Evolutionary conservation across 2,797 vertebrate genomes (phyloP).

Genomic region (Yasuhikotakia modesta): DNA sequence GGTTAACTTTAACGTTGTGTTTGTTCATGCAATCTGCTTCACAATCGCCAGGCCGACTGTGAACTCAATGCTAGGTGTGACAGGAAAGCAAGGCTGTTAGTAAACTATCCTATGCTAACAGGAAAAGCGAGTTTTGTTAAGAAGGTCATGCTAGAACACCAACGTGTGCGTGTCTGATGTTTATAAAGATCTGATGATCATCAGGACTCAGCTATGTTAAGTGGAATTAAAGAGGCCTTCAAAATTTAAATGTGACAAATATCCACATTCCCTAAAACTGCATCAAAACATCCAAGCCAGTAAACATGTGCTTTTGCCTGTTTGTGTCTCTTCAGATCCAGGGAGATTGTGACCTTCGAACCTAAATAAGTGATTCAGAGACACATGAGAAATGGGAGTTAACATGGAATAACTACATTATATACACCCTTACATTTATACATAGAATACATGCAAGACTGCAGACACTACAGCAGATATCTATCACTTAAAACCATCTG

Average conservation of each 20-base stretch:
- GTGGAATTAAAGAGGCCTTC: not conserved
- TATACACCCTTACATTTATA: not conserved
- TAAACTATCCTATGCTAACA: slow-evolving; percentile 64
- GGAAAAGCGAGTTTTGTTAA: slow-evolving; percentile 72
- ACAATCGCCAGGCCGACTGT: slow-evolving; percentile 71
- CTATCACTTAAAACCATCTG: not conserved
- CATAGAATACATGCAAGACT: not conserved
- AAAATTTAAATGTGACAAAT: slow-evolving; percentile 25
- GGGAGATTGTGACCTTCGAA: slow-evolving; percentile 5
- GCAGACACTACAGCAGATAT: not conserved
- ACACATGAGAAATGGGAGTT: not conserved
- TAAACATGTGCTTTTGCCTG: not conserved
- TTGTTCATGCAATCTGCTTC: slow-evolving; percentile 77
- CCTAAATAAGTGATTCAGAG: not conserved
- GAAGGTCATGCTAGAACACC: slow-evolving; percentile 67
- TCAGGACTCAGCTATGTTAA: not conserved
- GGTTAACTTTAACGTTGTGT: slow-evolving; percentile 72
- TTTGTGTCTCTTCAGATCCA: slow-evolving; percentile 5
- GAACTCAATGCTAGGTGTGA: slow-evolving; percentile 57
- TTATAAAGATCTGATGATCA: slow-evolving; percentile 51
- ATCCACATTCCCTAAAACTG: slow-evolving; percentile 19
- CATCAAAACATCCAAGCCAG: not conserved
- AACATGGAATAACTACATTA: not conserved
- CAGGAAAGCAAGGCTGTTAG: slow-evolving; percentile 62
- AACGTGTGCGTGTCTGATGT: slow-evolving; percentile 52